These are phyloP conservation scores for Buceros bicornis DNA, from an alignment of 2,797 vertebrate species.

Conservation along the genomic window DNA sequence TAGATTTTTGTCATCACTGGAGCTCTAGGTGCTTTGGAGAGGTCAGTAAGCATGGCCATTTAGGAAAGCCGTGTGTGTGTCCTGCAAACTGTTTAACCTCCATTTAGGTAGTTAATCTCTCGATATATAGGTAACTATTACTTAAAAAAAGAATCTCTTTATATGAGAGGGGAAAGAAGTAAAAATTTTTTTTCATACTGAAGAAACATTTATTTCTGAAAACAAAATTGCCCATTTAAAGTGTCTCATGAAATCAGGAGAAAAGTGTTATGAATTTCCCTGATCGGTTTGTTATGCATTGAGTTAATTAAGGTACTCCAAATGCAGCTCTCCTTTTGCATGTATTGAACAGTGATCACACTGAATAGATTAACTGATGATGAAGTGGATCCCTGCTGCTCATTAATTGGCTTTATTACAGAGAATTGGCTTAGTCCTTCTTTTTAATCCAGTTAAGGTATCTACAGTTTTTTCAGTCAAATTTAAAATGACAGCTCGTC, in stretches of 20 bases:
- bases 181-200: neutral
- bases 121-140: neutral
- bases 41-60: neutral
- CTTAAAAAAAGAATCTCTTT: neutral
- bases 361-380: conserved; percentile 72
- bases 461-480: conserved; percentile 63
- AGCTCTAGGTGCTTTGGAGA: neutral
- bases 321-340: conserved; percentile 40
- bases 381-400: conserved; percentile 69
- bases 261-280: neutral
- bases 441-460: conserved; percentile 71
- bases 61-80: neutral
- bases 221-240: neutral
- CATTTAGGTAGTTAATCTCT: neutral
- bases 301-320: conserved; percentile 58
- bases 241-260: neutral
- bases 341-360: conserved; percentile 52
- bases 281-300: neutral
- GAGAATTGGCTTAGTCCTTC: conserved; percentile 49
- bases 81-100: neutral
- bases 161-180: neutral
- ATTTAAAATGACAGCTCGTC: conserved; percentile 65
- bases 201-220: neutral
- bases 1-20: accelerated
- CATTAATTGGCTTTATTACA: conserved; percentile 71